These are phyloP conservation scores for Rhodophaea formosa DNA, from an alignment of 2,888 invertebrate species.

Conservation along the genomic window DNA sequence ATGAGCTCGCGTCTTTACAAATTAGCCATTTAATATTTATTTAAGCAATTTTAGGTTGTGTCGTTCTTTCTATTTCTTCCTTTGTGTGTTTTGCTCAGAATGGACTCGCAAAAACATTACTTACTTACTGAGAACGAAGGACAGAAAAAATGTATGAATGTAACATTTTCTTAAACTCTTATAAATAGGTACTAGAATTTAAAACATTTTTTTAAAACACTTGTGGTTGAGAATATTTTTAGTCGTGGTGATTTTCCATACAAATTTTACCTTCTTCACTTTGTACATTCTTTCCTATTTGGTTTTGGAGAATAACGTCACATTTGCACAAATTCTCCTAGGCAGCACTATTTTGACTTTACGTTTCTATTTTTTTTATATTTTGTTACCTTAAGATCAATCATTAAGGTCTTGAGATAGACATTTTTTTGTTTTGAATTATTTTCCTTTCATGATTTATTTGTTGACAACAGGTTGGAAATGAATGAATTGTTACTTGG, in stretches of 20 bases:
- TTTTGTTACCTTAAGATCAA: not conserved
- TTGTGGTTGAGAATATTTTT: not conserved
- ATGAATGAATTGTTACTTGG: conserved; percentile 21
- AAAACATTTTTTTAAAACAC: not conserved
- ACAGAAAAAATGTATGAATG: conserved; percentile 6
- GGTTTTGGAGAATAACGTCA: not conserved
- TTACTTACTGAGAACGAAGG: no score
- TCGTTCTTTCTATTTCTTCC: no score
- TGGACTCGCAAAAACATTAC: no score
- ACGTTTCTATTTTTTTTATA: conserved; percentile 6
- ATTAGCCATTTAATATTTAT: no score
- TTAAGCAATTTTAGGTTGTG: no score
- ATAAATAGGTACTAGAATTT: not conserved
- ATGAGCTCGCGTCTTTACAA: no score
- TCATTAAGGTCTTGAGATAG: no score
- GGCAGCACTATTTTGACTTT: conserved; percentile 1
- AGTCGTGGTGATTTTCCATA: not conserved
- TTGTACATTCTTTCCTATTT: not conserved
- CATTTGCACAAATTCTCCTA: conserved; percentile 5
- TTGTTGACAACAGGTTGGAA: conserved; percentile 5
- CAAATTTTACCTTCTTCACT: not conserved
- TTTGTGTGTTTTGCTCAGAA: no score
- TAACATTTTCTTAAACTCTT: not conserved
- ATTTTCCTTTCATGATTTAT: not conserved
- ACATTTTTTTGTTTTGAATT: conserved; percentile 7